These are phyloP conservation scores for Dioctria linearis DNA, from an alignment of 2,888 invertebrate species.

Conservation along the genomic window DNA sequence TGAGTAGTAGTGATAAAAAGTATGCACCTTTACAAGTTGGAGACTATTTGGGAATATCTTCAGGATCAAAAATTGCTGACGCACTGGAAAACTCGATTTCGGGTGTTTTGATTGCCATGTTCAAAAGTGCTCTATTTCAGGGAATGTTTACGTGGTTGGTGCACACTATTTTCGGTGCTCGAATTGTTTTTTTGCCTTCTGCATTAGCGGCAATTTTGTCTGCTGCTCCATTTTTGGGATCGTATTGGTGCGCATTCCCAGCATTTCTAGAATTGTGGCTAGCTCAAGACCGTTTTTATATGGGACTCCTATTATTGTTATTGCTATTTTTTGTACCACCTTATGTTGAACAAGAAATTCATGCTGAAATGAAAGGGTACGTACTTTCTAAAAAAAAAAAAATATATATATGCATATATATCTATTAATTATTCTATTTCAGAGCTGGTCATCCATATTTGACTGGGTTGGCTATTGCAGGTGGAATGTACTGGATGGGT, in stretches of 20 bases:
- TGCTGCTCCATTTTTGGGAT: slow-evolving; percentile 95
- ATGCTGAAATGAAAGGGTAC: slow-evolving; percentile 97
- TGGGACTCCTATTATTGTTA: slow-evolving; percentile 85
- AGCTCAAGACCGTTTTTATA: slow-evolving; percentile 86
- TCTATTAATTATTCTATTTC: slow-evolving; percentile 58
- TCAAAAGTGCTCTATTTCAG: slow-evolving; percentile 97
- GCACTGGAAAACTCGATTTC: slow-evolving; percentile 91
- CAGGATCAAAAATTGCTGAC: slow-evolving; percentile 83
- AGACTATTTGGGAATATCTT: slow-evolving; percentile 84
- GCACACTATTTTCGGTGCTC: slow-evolving; percentile 94
- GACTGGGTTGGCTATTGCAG: slow-evolving; percentile 96
- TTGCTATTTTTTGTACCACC: slow-evolving; percentile 90
- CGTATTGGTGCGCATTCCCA: slow-evolving; percentile 95
- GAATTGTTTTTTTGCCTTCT: slow-evolving; percentile 95
- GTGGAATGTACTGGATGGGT: slow-evolving; percentile 97
- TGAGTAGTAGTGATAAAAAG: slow-evolving; percentile 86
- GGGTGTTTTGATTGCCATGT: slow-evolving; percentile 95
- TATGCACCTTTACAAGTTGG: slow-evolving; percentile 96
- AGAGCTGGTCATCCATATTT: slow-evolving; percentile 97
- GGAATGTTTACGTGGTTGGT: slow-evolving; percentile 99
- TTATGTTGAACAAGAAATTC: slow-evolving; percentile 95
- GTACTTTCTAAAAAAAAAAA: slow-evolving; percentile 25
- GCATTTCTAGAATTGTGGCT: slow-evolving; percentile 97
- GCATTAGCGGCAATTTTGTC: slow-evolving; percentile 90
- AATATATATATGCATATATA: slow-evolving; percentile 5